Base-by-base conservation (phyloP, 2,797 vertebrate species). In the Dermochelys coriacea region DNA sequence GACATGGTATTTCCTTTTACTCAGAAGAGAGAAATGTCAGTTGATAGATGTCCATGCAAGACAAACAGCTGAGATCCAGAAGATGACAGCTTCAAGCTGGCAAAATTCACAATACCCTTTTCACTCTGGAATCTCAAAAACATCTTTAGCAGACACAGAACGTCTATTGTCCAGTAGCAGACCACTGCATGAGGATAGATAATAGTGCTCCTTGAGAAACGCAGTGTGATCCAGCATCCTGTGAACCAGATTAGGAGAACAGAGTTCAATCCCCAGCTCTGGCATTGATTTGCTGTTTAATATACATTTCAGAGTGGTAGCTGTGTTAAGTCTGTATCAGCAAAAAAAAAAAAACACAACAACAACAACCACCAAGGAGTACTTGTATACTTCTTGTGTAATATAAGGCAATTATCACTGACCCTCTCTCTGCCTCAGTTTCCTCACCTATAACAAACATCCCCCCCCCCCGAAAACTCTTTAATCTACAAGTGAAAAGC, bases 1-100 rank as follows among this genome's bases (percentile, higher is more conserved):
- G 87, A 97, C 90, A 93, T 87, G 61, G 95, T 83, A 90, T 96
- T 92, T 95, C 88, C 79, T 95, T 94, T 78, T 91, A 91, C 95
- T 92, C 91, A 93, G 88, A 97, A 92, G 85, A 86, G 91, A 92
- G 81, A 96, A 86, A 79, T 27, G 12, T 86, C 85, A 86, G 93
- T 47, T 93, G 95, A 95, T 85, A 82, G 85, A 82, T 89, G 59
- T 85, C 61, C 59, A 88, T 3, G 5, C 86, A 96, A 84, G 83
- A 91, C 95, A 93, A 85, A 90, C 88, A 90, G 89, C 80, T 96
- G 49, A 95, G 79, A 87, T 89, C 61, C 47, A 19, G 2, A 91
- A 74, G 34, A 88, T 82, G 52, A 92, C 9, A 78, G 77, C 31
- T 88, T 80, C 89, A 84, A 91, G 64, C 75, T 94, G 86, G 83